phyloP scores from a whole-genome alignment of 2,888 invertebrate genomes.

The Hirtodrosophila histrioides region DNA sequence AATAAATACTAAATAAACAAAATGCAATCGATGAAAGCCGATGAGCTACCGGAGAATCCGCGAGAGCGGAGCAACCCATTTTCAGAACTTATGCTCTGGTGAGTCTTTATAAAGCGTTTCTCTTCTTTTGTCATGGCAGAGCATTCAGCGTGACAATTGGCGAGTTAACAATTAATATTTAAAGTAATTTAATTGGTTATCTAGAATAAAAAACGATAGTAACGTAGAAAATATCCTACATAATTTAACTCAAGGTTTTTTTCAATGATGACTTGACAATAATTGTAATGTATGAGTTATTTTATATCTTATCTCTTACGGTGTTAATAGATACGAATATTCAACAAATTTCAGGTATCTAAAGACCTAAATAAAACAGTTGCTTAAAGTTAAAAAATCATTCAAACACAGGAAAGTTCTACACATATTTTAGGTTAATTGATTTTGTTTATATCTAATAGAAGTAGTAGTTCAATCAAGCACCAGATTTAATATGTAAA shows the following conservation, averaged over 20 bases:
- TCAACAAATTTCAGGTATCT: slow-evolving; percentile 9
- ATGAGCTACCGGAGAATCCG: slow-evolving; percentile 84
- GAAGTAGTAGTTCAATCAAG: not conserved
- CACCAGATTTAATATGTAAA: not conserved
- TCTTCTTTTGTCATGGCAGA: not conserved
- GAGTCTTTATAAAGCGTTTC: slow-evolving; percentile 38
- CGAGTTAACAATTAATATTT: too few species aligned
- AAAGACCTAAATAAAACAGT: not conserved
- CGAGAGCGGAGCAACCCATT: slow-evolving; percentile 86
- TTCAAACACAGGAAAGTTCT: too few species aligned
- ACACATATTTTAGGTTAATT: too few species aligned
- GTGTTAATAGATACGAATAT: slow-evolving; percentile 14
- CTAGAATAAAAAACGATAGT: too few species aligned
- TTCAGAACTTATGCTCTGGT: slow-evolving; percentile 87
- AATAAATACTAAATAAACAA: slow-evolving; percentile 27
- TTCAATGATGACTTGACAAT: too few species aligned
- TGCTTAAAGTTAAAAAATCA: too few species aligned
- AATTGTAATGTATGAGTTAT: not conserved
- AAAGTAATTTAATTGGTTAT: too few species aligned
- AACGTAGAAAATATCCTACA: too few species aligned
- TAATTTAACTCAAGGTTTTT: too few species aligned
- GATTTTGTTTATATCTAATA: too few species aligned
- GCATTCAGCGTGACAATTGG: too few species aligned
- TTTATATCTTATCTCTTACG: slow-evolving; percentile 37
- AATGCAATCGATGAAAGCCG: slow-evolving; percentile 84